Evolutionary conservation across 2,113 vertebrate species (phyloP), one percentile per base, ranked within the genome.

Genomic region (Lagopus muta): DNA sequence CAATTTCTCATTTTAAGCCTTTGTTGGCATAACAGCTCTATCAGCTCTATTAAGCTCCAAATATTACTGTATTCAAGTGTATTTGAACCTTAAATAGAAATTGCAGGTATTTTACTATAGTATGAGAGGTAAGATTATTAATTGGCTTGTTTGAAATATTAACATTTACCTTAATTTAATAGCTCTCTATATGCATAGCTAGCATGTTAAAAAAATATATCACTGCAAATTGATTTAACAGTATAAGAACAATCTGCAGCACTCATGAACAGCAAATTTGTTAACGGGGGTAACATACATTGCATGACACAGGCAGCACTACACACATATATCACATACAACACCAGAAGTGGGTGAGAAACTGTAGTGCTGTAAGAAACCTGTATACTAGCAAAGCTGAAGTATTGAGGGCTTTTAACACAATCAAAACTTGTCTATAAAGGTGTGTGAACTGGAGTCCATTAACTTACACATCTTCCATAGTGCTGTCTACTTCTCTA

Each of bases 111-210:
- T 57, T 2, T 86, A 22, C 28, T 60, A 14, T 19, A 60, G 45
- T 43, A 27, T 72, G 48, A 32, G 27, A 93, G 62, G 15, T 78
- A 71, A 60, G 62, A 91, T 93, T 91, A 93, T 91, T 89, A 96
- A 94, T 70, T 42, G 10, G 47, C 65, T 92, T 92, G 73, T 66
- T 90, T 88, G 82, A 93, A 97, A 91, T 88, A 94, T 92, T 93
- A 89, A 93, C 89, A 64, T 95, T 93, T 84, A 82, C 69, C 85
- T 90, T 85, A 76, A 85, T 2, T 32, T 74, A 92, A 93, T 60
- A 83, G 60, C 75, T 79, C 57, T 65, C 52, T 42, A 66, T 62
- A 82, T 34, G 65, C 55, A 2, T 47, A 89, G 77, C 82, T 60
- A 70, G 74, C 74, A 70, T 5, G 45, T 43, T 12, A 43, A 67